phyloP scores from a whole-genome alignment of 2,888 invertebrate genomes.

The Empis livida region DNA sequence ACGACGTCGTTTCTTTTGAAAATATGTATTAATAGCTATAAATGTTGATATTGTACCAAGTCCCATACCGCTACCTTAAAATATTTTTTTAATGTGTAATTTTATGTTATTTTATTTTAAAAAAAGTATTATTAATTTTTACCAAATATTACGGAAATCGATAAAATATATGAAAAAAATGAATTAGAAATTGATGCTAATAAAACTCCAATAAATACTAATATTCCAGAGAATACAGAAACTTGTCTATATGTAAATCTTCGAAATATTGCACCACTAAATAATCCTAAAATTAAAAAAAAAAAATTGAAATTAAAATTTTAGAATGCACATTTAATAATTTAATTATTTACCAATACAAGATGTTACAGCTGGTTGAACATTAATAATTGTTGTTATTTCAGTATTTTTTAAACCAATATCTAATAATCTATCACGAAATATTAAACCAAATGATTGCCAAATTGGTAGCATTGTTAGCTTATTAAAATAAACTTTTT shows the following conservation, averaged over 20 bases:
- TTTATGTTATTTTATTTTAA: too few relatives aligned
- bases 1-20: conserved; percentile 52
- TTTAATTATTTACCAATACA: conserved; percentile 36
- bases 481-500: conserved; percentile 35
- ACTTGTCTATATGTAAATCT: conserved; percentile 56
- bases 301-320: too few relatives aligned
- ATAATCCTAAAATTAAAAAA: conserved; percentile 26
- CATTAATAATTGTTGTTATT: conserved; percentile 57
- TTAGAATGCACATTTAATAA: too few relatives aligned
- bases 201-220: conserved; percentile 46
- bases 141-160: conserved; percentile 59
- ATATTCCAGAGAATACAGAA: conserved; percentile 45
- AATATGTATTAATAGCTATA: conserved; percentile 60
- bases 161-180: conserved; percentile 49
- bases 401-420: conserved; percentile 50
- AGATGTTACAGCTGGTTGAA: conserved; percentile 56
- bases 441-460: conserved; percentile 60
- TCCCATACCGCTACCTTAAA: conserved; percentile 42
- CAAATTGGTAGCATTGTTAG: conserved; percentile 50
- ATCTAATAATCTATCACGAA: conserved; percentile 45
- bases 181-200: conserved; percentile 49
- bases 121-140: conserved; percentile 19
- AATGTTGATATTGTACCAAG: conserved; percentile 56
- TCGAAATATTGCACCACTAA: conserved; percentile 58
- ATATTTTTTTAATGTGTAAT: too few relatives aligned